Conservation (phyloP, 2,888 invertebrate genomes). For the Ophion ventricosus region DNA sequence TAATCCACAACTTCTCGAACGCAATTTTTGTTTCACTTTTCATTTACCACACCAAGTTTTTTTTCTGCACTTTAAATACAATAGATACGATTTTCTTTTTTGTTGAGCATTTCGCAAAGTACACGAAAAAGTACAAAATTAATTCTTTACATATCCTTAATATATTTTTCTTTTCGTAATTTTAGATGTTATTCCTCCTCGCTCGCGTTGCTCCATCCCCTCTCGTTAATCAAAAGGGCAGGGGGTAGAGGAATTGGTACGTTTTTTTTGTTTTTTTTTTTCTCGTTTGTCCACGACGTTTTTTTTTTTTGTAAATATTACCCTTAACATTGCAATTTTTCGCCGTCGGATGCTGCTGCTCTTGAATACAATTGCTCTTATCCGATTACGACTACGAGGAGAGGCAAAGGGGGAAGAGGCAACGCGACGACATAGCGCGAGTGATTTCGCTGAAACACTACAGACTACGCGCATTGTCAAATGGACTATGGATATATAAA, state of each 20-base stretch:
- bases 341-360: constrained; percentile 55
- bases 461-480: constrained; percentile 61
- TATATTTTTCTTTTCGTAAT: constrained; percentile 62
- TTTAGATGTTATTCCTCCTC: constrained; percentile 64
- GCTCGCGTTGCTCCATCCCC: constrained; percentile 37
- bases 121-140: constrained; percentile 82
- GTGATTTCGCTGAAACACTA: constrained; percentile 66
- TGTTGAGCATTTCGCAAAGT: constrained; percentile 81
- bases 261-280: constrained; percentile 41
- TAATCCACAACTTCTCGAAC: constrained; percentile 65
- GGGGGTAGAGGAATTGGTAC: constrained; percentile 3
- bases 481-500: constrained; percentile 66
- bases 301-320: constrained; percentile 69
- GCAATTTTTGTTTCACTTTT: constrained; percentile 50
- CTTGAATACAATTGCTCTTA: constrained; percentile 40
- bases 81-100: constrained; percentile 77
- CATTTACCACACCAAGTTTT: constrained; percentile 53
- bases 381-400: constrained; percentile 42
- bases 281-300: constrained; percentile 37
- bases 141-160: constrained; percentile 76
- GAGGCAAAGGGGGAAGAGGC: constrained; percentile 12
- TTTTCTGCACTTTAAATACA: constrained; percentile 71
- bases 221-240: constrained; percentile 11
- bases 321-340: constrained; percentile 69
- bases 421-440: constrained; percentile 58